A percentile compares a stretch with the other conserved stretches of the same genome.
These are phyloP conservation scores for Nansenia antarctica DNA, from an alignment of 2,113 vertebrate species.

Conservation along the genomic window DNA sequence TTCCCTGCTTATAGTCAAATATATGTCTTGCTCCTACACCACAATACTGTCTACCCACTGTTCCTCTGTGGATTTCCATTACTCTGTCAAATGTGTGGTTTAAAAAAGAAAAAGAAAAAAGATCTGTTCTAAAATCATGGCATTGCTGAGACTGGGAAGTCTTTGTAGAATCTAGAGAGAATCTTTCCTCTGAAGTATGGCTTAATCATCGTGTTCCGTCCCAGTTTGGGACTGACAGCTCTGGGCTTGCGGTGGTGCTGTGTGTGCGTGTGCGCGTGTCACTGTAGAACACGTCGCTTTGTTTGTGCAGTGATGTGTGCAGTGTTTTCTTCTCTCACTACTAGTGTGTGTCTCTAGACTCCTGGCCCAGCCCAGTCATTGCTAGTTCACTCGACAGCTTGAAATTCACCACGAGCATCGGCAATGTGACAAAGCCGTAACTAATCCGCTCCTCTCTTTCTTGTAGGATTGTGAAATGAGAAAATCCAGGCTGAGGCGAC, in stretches of 20 bases:
- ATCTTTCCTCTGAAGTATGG: conserved; percentile 22
- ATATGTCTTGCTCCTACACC: conserved; percentile 25
- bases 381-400: conserved; percentile 14
- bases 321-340: background rate
- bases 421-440: conserved; percentile 4
- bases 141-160: background rate
- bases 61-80: conserved; percentile 12
- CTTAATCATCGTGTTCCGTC: conserved; percentile 26
- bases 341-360: conserved; percentile 8
- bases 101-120: background rate
- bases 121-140: background rate
- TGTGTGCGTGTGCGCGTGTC: background rate
- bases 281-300: conserved; percentile 8
- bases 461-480: conserved; percentile 45
- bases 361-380: background rate
- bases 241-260: conserved; percentile 30
- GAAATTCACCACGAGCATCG: conserved; percentile 18
- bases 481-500: background rate
- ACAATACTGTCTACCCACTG: conserved; percentile 11
- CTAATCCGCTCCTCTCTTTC: conserved; percentile 31
- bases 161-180: background rate
- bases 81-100: background rate
- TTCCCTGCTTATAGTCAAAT: conserved; percentile 40
- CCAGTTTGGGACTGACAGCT: conserved; percentile 3
- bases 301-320: conserved; percentile 46